A percentile compares a stretch with the other conserved stretches of the same genome.
Conservation (phyloP, 2,888 invertebrate genomes). For the Siphlonurus alternatus region DNA sequence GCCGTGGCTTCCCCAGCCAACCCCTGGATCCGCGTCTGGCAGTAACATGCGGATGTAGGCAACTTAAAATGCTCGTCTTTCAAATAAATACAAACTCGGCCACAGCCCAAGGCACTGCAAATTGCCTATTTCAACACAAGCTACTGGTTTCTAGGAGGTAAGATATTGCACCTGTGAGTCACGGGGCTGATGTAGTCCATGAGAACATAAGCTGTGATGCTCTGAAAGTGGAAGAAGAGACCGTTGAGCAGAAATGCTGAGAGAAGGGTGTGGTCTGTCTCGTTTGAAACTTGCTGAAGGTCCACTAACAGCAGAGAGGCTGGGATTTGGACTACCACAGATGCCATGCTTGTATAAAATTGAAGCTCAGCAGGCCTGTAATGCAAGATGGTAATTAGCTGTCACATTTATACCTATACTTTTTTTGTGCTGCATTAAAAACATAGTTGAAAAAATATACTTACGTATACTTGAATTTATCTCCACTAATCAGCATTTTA, state of each 20-base stretch:
- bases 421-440: background rate
- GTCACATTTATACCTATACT: background rate
- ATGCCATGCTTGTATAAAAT: constrained; percentile 59
- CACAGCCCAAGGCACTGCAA: too few relatives aligned
- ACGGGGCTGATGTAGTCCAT: constrained; percentile 68
- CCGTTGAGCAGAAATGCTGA: constrained; percentile 49
- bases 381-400: constrained; percentile 14
- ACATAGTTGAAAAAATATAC: constrained; percentile 21
- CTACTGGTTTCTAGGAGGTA: too few relatives aligned
- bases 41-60: too few relatives aligned
- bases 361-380: constrained; percentile 57
- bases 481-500: constrained; percentile 57
- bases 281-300: constrained; percentile 28
- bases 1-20: too few relatives aligned
- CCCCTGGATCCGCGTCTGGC: too few relatives aligned
- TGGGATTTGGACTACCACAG: constrained; percentile 54
- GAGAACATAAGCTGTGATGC: constrained; percentile 59
- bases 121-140: too few relatives aligned
- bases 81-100: too few relatives aligned
- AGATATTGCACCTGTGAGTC: constrained; percentile 62
- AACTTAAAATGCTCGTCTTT: too few relatives aligned
- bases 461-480: constrained; percentile 56
- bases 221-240: constrained; percentile 62
- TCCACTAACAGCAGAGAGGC: constrained; percentile 48
- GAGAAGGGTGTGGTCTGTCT: constrained; percentile 28